Base-by-base conservation (phyloP, 2,797 vertebrate species). In the Myripristis murdjan region DNA sequence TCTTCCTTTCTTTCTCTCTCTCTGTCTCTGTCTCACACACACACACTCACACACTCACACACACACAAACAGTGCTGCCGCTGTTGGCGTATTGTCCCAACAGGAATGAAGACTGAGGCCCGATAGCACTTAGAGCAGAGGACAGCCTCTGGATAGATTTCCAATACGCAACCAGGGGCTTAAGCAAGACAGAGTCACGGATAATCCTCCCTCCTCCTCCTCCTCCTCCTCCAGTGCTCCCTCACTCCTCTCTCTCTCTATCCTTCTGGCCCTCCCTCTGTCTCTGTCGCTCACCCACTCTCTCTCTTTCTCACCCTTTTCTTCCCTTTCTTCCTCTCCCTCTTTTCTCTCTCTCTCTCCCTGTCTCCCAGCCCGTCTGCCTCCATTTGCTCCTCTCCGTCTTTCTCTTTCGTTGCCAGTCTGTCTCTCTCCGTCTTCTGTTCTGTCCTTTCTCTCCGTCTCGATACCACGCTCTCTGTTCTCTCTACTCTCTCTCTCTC, bases 101-200 rank as follows among this genome's bases (percentile, higher is more conserved):
- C 75, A 90, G 64, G 81, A 90, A 89, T 86, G 68, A 90, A 89
- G 86, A 88, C 86, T 58, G 63, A 82, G 81, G 74, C 77, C 86
- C 8, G 35, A 80, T 87, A 75, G 82, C 69, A 39, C 70, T 81
- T 81, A 86, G 80, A 86, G 81, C 79, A 84, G 66, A 84, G 79
- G 83, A 89, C 88, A 79, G 87, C 80, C 89, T 85, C 81, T 84
- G 77, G 85, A 92, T 92, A 87, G 91, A 92, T 92, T 93, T 92
- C 89, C 88, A 84, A 92, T 93, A 91, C 44, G 48, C 82, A 82
- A 70, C 81, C 75, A 81, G 86, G 73, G 77, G 89, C 90, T 92
- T 91, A 91, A 92, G 84, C 81, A 83, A 91, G 87, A 88, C 84
- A 82, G 72, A 90, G 84, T 80, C 78, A 54, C 14, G n/a, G 82